phyloP scores from a whole-genome alignment of 2,113 vertebrate genomes.

The Atherinomorus stipes region DNA sequence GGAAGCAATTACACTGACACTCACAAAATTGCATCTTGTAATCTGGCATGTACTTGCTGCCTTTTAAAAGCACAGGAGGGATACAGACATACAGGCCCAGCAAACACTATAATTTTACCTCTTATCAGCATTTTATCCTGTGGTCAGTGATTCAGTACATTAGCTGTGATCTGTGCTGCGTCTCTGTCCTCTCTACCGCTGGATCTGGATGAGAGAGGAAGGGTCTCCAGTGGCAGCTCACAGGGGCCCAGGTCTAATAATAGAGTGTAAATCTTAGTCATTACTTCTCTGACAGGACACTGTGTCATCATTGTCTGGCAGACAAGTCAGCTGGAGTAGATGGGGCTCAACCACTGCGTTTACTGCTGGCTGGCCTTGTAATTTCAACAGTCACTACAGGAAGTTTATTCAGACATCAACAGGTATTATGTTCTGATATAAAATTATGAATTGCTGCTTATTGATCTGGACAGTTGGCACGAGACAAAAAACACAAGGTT shows the following conservation, averaged over 20 bases:
- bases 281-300: slow-evolving; percentile 79
- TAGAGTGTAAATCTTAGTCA: slow-evolving; percentile 81
- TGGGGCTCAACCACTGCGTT: slow-evolving; percentile 70
- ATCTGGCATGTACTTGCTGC: slow-evolving; percentile 15
- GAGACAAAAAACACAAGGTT: slow-evolving; percentile 35
- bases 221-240: slow-evolving; percentile 72
- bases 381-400: slow-evolving; percentile 42
- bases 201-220: slow-evolving; percentile 55
- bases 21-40: slow-evolving; percentile 21
- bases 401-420: slow-evolving; percentile 37
- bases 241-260: slow-evolving; percentile 80
- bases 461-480: slow-evolving; percentile 31
- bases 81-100: not conserved
- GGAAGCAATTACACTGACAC: not conserved
- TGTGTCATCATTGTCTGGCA: slow-evolving; percentile 79
- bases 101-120: slow-evolving; percentile 50
- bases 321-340: slow-evolving; percentile 62
- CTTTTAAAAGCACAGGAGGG: slow-evolving; percentile 9
- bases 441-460: slow-evolving; percentile 29
- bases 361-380: slow-evolving; percentile 57
- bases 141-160: slow-evolving; percentile 63
- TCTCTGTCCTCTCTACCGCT: slow-evolving; percentile 41
- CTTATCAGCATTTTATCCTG: slow-evolving; percentile 60
- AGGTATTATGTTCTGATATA: slow-evolving; percentile 33
- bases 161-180: slow-evolving; percentile 62